A percentile compares a stretch with the other conserved stretches of the same genome.
Conservation (phyloP, 2,797 vertebrate genomes). For the Ctenopoma multispine region DNA sequence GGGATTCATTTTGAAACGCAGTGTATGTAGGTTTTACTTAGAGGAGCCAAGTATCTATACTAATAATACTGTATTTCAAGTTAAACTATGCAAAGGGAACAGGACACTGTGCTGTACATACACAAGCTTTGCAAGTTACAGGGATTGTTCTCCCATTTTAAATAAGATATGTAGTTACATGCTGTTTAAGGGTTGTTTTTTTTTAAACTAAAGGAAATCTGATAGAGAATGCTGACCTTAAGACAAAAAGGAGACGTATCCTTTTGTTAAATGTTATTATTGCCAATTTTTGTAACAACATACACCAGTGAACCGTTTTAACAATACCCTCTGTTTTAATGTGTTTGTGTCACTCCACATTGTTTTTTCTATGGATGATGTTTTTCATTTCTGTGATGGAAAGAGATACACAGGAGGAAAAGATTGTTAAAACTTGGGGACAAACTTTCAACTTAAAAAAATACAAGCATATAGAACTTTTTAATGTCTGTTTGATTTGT, state of each 20-base stretch:
- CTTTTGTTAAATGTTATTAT: background rate
- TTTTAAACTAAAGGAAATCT: slow-evolving; percentile 25
- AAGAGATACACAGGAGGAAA: slow-evolving; percentile 1
- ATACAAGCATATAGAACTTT: background rate
- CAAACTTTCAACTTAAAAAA: background rate
- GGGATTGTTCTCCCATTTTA: background rate
- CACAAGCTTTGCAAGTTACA: background rate
- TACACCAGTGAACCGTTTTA: slow-evolving; percentile 7
- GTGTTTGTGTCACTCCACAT: slow-evolving; percentile 1
- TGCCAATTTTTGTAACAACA: background rate
- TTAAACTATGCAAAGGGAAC: slow-evolving; percentile 66
- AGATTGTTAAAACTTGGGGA: slow-evolving; percentile 21
- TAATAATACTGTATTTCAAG: slow-evolving; percentile 17
- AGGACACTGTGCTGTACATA: background rate
- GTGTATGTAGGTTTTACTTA: slow-evolving; percentile 11
- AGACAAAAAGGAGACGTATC: slow-evolving; percentile 1
- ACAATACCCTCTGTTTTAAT: slow-evolving; percentile 38
- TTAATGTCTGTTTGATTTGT: slow-evolving; percentile 3
- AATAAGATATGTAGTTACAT: background rate
- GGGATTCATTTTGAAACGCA: slow-evolving; percentile 22
- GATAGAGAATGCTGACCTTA: background rate
- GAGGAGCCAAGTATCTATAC: slow-evolving; percentile 1
- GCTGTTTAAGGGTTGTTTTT: slow-evolving; percentile 4
- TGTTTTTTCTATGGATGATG: slow-evolving; percentile 16
- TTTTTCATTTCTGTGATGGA: slow-evolving; percentile 12